Conservation (phyloP, 2,888 invertebrate genomes). For the Eilema caniola region DNA sequence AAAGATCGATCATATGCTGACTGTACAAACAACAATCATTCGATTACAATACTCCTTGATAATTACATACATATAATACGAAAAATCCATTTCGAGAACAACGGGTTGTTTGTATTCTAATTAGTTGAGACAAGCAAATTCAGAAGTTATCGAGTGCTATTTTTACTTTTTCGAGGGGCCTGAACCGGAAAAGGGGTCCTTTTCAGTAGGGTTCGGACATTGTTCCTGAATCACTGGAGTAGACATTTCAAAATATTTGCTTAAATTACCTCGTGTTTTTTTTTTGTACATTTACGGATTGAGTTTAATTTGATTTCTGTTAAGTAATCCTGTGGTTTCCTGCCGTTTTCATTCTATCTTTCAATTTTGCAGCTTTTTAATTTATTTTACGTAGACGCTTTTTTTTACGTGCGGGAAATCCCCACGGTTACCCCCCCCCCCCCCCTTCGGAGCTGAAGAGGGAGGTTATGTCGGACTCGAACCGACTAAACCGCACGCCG, state of each 20-base stretch:
- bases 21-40: background rate
- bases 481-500: no score
- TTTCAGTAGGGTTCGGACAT: slow-evolving; percentile 25
- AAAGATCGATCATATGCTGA: no score
- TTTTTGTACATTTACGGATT: background rate
- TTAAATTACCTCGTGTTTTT: slow-evolving; percentile 27
- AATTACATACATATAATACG: background rate
- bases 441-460: no score
- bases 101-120: background rate
- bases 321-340: background rate
- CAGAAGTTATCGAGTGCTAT: slow-evolving; percentile 18
- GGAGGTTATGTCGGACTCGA: no score
- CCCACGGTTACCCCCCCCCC: no score
- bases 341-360: background rate
- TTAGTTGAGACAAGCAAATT: background rate
- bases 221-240: slow-evolving; percentile 12
- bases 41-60: background rate
- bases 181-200: slow-evolving; percentile 16
- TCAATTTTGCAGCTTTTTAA: no score
- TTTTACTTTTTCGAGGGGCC: slow-evolving; percentile 24
- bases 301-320: background rate
- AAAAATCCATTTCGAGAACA: background rate
- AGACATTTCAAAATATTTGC: slow-evolving; percentile 26
- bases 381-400: no score
- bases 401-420: no score